Percentiles rank a stretch among this genome's conserved stretches.
Evolutionary conservation across 2,888 invertebrate species (phyloP).

Genomic region (Lacanobia oleracea): DNA sequence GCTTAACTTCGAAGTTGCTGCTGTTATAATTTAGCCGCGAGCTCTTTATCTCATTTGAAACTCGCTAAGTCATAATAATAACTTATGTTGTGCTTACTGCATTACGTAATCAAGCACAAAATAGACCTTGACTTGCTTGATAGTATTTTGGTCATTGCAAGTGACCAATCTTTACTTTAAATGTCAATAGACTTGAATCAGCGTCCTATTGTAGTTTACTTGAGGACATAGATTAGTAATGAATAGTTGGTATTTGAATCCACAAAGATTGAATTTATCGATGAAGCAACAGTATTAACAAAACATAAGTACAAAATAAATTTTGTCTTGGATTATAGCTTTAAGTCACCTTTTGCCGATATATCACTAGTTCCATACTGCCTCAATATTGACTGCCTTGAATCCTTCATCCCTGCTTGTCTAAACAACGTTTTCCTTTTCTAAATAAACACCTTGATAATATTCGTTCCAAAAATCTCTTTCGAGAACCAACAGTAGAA

Average conservation of each 20-base stretch:
- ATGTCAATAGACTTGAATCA: conserved; percentile 14
- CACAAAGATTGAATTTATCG: not conserved
- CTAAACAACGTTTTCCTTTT: conserved; percentile 6
- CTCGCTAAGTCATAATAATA: no score
- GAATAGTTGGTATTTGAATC: not conserved
- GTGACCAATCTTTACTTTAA: not conserved
- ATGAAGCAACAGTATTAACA: not conserved
- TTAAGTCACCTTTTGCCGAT: not conserved
- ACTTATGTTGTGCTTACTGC: no score
- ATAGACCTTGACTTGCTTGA: not conserved
- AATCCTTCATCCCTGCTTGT: conserved; percentile 4
- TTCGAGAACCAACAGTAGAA: conserved; percentile 66
- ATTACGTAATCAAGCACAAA: not conserved
- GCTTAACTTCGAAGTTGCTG: no score
- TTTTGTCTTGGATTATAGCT: not conserved
- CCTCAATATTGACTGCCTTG: conserved; percentile 8
- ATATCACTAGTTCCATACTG: not conserved
- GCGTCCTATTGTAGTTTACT: not conserved
- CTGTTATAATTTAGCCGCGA: no score
- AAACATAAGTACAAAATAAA: not conserved
- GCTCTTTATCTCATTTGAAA: no score
- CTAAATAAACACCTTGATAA: conserved; percentile 24
- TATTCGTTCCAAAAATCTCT: conserved; percentile 24
- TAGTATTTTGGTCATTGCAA: not conserved
- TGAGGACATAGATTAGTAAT: no score